phyloP scores from a whole-genome alignment of 2,888 invertebrate genomes.

The Hypselothyrea guttata region DNA sequence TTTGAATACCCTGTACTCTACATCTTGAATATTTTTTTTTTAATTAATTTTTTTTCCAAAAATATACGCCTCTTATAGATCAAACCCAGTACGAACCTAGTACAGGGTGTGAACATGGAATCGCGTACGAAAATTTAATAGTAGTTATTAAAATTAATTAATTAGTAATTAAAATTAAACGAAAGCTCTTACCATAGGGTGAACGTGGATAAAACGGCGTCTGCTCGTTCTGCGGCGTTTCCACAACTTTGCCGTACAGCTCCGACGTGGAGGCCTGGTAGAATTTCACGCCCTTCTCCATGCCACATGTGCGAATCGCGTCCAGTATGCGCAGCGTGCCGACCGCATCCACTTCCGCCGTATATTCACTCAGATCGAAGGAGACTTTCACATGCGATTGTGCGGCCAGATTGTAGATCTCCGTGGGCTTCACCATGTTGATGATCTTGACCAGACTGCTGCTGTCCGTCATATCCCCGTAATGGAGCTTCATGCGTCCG shows the following conservation, averaged over 20 bases:
- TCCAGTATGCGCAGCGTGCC: constrained; percentile 95
- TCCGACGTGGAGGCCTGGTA: constrained; percentile 99
- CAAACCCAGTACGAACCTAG: too few relatives aligned
- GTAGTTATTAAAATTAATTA: too few relatives aligned
- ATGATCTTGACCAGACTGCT: constrained; percentile 96
- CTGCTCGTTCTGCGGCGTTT: constrained; percentile 95
- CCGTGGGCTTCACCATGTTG: constrained; percentile 87
- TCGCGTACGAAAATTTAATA: too few relatives aligned
- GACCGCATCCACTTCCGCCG: constrained; percentile 98
- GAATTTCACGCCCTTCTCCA: constrained; percentile 91
- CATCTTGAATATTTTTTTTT: too few relatives aligned
- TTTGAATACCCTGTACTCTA: too few relatives aligned
- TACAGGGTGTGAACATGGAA: too few relatives aligned
- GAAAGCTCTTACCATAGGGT: constrained; percentile 92
- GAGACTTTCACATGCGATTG: constrained; percentile 99
- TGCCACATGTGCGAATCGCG: constrained; percentile 93
- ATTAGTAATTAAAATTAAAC: too few relatives aligned
- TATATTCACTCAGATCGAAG: constrained; percentile 99
- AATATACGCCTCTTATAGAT: too few relatives aligned
- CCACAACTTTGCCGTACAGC: constrained; percentile 95
- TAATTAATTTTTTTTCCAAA: too few relatives aligned
- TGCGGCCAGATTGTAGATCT: constrained; percentile 99
- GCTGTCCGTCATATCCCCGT: constrained; percentile 99
- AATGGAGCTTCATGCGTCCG: constrained; percentile 95
- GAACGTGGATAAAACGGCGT: constrained; percentile 98